Percentiles rank a stretch among this genome's conserved stretches.
These are phyloP conservation scores for Scotopteryx bipunctaria DNA, from an alignment of 2,888 invertebrate species.

Conservation along the genomic window DNA sequence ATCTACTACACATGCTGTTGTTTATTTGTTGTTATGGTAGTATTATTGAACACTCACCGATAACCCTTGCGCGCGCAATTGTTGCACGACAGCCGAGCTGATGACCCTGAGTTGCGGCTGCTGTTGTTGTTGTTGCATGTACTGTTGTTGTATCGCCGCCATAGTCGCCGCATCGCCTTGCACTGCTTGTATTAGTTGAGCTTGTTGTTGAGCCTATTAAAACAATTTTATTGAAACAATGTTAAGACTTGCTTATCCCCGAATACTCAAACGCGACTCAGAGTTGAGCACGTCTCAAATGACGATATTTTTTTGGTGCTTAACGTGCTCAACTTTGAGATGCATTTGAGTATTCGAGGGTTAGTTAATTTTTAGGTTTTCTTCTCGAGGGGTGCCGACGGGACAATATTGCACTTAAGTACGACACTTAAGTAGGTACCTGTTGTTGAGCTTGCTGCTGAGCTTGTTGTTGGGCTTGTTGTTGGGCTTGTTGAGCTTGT, in stretches of 20 bases:
- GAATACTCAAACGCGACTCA: too few species aligned
- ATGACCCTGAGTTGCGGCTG: conserved; percentile 84
- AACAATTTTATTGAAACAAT: too few species aligned
- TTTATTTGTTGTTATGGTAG: neutral
- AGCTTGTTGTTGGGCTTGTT: conserved; percentile 48
- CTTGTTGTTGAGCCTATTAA: conserved; percentile 55
- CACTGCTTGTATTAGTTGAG: conserved; percentile 66
- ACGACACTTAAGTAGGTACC: conserved; percentile 53
- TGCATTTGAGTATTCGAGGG: too few species aligned
- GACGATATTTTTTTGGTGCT: too few species aligned
- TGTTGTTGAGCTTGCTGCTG: conserved; percentile 61
- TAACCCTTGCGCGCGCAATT: conserved; percentile 81
- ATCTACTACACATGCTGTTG: too few species aligned
- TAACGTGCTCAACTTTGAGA: too few species aligned
- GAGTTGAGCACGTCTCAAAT: too few species aligned
- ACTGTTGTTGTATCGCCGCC: conserved; percentile 78
- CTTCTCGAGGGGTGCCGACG: too few species aligned
- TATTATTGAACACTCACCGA: conserved; percentile 69
- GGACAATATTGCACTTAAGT: too few species aligned
- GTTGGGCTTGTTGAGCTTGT: conserved; percentile 46
- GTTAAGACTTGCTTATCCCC: too few species aligned
- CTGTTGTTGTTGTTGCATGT: conserved; percentile 76
- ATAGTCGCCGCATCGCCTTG: conserved; percentile 76
- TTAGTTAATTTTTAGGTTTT: too few species aligned
- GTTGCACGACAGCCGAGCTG: conserved; percentile 83